A percentile compares a stretch with the other conserved stretches of the same genome.
phyloP scores from a whole-genome alignment of 2,888 invertebrate genomes.

The Epirrhoe alternata region DNA sequence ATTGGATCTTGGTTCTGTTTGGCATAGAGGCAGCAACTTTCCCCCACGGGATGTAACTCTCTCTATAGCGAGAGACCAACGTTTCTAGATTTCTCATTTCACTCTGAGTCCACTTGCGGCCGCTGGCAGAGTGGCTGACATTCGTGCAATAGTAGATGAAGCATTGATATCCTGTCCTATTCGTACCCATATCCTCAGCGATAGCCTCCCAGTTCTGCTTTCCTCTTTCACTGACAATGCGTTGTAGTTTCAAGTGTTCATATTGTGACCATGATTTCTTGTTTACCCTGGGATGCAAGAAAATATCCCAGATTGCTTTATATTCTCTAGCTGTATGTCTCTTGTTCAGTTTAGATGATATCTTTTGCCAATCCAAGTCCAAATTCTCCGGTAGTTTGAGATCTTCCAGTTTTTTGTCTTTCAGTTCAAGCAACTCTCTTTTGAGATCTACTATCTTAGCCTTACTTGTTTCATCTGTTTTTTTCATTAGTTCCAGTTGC shows the following conservation, averaged over 20 bases:
- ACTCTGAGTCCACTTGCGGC: conserved; percentile 86
- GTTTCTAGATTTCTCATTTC: conserved; percentile 88
- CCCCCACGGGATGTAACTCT: conserved; percentile 90
- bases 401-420: conserved; percentile 54
- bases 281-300: conserved; percentile 88
- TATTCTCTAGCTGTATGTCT: conserved; percentile 88
- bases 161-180: conserved; percentile 88
- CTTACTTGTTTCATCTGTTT: conserved; percentile 31
- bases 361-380: conserved; percentile 86
- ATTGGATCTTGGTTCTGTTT: conserved; percentile 86
- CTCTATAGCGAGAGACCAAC: conserved; percentile 86
- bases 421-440: conserved; percentile 52
- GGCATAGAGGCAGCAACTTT: conserved; percentile 87
- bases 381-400: conserved; percentile 65
- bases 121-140: conserved; percentile 58
- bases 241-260: conserved; percentile 62
- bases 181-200: conserved; percentile 82
- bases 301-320: conserved; percentile 89
- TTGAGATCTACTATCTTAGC: conserved; percentile 48
- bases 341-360: conserved; percentile 75
- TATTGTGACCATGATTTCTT: conserved; percentile 67
- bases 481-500: conserved; percentile 45
- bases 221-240: conserved; percentile 62
- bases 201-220: conserved; percentile 88
- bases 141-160: conserved; percentile 87